These are phyloP conservation scores for Strigamia transsilvanica DNA, from an alignment of 2,888 invertebrate species.

Conservation along the genomic window DNA sequence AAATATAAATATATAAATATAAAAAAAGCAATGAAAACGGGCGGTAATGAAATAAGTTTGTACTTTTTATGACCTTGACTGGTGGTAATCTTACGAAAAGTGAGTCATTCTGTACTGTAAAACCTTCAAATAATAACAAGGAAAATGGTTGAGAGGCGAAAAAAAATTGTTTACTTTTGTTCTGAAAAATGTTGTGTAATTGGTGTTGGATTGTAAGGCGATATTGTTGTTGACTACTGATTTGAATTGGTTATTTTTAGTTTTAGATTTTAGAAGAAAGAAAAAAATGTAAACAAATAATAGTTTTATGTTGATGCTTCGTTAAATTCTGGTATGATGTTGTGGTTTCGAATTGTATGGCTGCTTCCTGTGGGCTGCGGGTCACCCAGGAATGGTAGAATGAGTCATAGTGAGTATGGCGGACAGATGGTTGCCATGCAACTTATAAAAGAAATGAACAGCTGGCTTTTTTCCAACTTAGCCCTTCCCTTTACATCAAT, in stretches of 20 bases:
- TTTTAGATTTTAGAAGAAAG: not conserved
- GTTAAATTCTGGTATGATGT: conserved; percentile 39
- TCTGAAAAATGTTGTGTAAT: not conserved
- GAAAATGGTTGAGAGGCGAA: not conserved
- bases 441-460: conserved; percentile 45
- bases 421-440: conserved; percentile 47
- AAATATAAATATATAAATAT: not conserved
- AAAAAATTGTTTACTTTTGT: not conserved
- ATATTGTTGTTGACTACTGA: not conserved
- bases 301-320: conserved; percentile 3
- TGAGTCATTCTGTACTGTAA: not conserved
- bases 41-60: conserved; percentile 16
- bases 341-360: conserved; percentile 19
- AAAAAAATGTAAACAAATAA: conserved; percentile 13
- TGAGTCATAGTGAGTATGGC: conserved; percentile 29
- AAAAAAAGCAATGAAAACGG: not conserved
- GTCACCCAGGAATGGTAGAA: conserved; percentile 47
- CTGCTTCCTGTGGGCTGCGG: conserved; percentile 49
- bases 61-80: conserved; percentile 42
- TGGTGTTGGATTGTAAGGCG: not conserved
- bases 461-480: conserved; percentile 41
- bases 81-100: conserved; percentile 10
- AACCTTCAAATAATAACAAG: conserved; percentile 33
- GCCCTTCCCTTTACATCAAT: not conserved
- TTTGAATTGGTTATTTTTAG: not conserved